Evolutionary conservation across 2,797 vertebrate genomes (phyloP).

Genomic region (Alca torda): DNA sequence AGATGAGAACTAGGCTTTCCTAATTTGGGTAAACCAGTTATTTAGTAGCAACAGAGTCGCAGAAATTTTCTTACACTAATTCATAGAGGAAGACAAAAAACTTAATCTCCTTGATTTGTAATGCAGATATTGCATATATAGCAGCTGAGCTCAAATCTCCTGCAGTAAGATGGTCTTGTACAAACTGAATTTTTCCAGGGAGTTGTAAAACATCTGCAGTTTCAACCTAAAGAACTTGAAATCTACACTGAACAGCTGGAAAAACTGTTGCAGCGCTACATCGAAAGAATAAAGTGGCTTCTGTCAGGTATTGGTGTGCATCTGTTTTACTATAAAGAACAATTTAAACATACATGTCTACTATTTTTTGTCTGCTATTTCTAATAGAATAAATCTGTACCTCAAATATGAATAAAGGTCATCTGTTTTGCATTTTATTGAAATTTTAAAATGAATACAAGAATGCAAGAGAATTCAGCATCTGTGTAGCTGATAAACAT

Average conservation of each 20-base stretch:
- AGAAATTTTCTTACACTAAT: neutral
- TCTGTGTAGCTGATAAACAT: neutral
- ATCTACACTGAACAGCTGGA: slow-evolving; percentile 68
- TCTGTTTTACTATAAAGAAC: neutral
- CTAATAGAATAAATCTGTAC: neutral
- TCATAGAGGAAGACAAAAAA: neutral
- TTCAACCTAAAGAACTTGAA: slow-evolving; percentile 77
- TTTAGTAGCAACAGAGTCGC: neutral
- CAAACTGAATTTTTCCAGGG: slow-evolving; percentile 72
- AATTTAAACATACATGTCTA: neutral
- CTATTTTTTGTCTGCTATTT: neutral
- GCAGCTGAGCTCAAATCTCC: neutral
- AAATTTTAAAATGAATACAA: neutral
- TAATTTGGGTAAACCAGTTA: neutral
- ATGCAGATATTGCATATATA: neutral
- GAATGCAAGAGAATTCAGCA: neutral
- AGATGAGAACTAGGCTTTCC: neutral
- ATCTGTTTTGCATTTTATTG: neutral
- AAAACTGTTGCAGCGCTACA: slow-evolving; percentile 68
- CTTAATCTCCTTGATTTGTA: neutral
- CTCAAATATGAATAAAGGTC: neutral
- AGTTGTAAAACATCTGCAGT: slow-evolving; percentile 75
- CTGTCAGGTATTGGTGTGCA: slow-evolving; percentile 75
- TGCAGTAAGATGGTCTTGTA: neutral
- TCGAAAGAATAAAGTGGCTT: slow-evolving; percentile 81